Percentiles rank a stretch among this genome's conserved stretches.
These are phyloP conservation scores for Poecilobothrus nobilitatus DNA, from an alignment of 2,888 invertebrate genomes.

Conservation along the genomic window DNA sequence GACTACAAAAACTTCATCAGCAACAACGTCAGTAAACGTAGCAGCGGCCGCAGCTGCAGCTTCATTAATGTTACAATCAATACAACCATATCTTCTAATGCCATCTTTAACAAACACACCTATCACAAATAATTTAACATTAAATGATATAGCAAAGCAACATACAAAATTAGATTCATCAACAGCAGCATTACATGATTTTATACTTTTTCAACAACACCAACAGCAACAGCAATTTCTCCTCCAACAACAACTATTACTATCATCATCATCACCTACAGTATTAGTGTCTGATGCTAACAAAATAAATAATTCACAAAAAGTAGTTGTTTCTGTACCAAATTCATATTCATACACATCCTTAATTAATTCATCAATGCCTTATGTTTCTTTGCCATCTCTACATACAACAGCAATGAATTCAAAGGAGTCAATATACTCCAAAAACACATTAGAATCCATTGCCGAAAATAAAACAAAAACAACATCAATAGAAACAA, in stretches of 20 bases:
- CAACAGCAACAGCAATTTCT: conserved; percentile 16
- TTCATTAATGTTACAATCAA: conserved; percentile 1
- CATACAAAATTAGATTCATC: conserved; percentile 8
- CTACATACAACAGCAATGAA: neutral
- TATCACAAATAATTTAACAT: neutral
- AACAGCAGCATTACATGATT: conserved; percentile 19
- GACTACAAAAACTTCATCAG: conserved; percentile 12
- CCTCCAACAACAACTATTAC: conserved; percentile 10
- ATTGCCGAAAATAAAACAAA: conserved; percentile 16
- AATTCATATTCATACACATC: conserved; percentile 18
- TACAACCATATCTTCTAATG: conserved; percentile 7
- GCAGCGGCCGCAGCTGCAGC: neutral
- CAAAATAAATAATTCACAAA: neutral
- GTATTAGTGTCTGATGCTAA: conserved; percentile 9
- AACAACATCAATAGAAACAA: conserved; percentile 17
- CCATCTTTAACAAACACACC: neutral
- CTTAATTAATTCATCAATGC: conserved; percentile 6
- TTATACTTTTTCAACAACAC: conserved; percentile 24
- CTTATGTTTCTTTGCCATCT: conserved; percentile 4
- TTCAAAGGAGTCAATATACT: neutral
- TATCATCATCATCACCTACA: conserved; percentile 12
- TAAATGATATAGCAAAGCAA: conserved; percentile 10
- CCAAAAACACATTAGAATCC: conserved; percentile 15
- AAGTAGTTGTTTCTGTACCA: neutral
- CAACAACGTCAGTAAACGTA: conserved; percentile 15